A percentile compares a stretch with the other conserved stretches of the same genome.
Evolutionary conservation across 2,888 invertebrate genomes (phyloP).

Genomic region (Pandemis heparana): DNA sequence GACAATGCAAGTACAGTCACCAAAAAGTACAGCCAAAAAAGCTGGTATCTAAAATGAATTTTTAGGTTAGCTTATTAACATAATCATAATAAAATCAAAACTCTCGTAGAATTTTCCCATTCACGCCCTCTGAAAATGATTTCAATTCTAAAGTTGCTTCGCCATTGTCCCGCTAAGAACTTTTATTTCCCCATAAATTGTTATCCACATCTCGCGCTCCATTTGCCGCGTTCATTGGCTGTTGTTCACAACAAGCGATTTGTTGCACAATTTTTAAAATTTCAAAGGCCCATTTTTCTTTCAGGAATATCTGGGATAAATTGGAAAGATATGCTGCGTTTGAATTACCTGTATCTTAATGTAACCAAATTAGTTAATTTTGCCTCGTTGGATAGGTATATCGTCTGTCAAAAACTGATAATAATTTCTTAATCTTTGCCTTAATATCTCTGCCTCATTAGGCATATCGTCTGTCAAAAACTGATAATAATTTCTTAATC

Average conservation of each 20-base stretch:
- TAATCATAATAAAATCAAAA: neutral
- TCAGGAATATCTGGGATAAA: neutral
- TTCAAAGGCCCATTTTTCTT: neutral
- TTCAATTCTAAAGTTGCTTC: constrained; percentile 10
- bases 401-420: too few species aligned
- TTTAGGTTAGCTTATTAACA: too few species aligned
- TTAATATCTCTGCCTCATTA: too few species aligned
- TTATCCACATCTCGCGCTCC: constrained; percentile 62
- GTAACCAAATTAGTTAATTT: too few species aligned
- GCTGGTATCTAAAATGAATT: too few species aligned
- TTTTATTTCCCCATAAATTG: constrained; percentile 43
- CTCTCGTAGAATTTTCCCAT: neutral
- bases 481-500: too few species aligned
- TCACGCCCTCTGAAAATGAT: neutral
- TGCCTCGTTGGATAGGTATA: too few species aligned
- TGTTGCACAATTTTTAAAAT: constrained; percentile 36
- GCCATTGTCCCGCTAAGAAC: constrained; percentile 5
- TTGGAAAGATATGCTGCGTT: neutral
- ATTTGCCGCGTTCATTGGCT: constrained; percentile 57
- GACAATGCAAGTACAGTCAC: too few species aligned
- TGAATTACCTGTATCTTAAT: too few species aligned
- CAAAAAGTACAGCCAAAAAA: too few species aligned
- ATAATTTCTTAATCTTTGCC: too few species aligned
- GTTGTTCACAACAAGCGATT: constrained; percentile 21
- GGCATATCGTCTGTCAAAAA: too few species aligned